Percentiles rank a stretch among this genome's conserved stretches.
Conservation (phyloP, 2,113 vertebrate species). For the Gopherus flavomarginatus region DNA sequence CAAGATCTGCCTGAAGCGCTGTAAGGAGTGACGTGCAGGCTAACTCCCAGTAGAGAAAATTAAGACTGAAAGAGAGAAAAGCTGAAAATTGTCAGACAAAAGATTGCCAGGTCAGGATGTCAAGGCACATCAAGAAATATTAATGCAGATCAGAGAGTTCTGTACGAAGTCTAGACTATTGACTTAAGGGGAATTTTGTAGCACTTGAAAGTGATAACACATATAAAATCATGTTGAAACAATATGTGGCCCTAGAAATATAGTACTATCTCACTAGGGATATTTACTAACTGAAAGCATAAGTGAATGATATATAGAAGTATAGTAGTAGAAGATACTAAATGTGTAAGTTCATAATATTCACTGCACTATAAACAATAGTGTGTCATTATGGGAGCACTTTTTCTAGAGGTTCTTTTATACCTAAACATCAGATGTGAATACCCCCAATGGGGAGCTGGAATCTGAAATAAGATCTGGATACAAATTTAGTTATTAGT, state of each 20-base stretch:
- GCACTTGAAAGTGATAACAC: background rate
- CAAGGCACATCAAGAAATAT: background rate
- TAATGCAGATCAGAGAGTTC: background rate
- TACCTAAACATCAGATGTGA: background rate
- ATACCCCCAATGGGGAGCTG: background rate
- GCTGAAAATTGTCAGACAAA: conserved; percentile 34
- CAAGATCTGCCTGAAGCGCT: conserved; percentile 10
- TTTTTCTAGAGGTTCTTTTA: background rate
- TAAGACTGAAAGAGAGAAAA: conserved; percentile 10
- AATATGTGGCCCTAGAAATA: background rate
- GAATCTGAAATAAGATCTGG: background rate
- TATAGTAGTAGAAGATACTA: background rate
- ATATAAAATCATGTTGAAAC: background rate
- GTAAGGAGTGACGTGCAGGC: background rate
- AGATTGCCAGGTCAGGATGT: conserved; percentile 7
- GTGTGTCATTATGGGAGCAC: background rate
- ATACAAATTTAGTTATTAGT: background rate
- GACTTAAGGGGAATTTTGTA: background rate
- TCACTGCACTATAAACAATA: background rate
- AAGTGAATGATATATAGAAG: background rate
- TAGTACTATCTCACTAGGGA: background rate
- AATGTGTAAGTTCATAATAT: background rate
- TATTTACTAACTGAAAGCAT: background rate
- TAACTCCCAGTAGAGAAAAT: conserved; percentile 26
- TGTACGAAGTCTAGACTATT: background rate